A percentile compares a stretch with the other conserved stretches of the same genome.
Conservation (phyloP, 2,113 vertebrate genomes). For the Ammodytes marinus region DNA sequence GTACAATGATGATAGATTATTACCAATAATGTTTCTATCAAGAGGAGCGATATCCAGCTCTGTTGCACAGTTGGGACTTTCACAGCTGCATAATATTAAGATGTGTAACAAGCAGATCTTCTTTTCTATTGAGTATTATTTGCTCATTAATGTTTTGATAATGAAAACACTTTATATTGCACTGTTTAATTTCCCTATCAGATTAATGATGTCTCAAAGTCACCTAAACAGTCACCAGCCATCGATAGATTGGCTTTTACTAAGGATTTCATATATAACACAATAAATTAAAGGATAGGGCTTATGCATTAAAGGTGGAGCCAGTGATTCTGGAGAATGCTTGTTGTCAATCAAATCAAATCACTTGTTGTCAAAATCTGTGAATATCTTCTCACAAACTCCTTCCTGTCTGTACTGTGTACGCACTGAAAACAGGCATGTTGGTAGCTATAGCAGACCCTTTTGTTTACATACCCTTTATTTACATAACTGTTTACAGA, state of each 20-base stretch:
- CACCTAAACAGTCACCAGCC: neutral
- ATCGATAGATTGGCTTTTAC: no score
- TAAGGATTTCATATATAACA: neutral
- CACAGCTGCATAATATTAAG: conserved; percentile 37
- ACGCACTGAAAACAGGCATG: no score
- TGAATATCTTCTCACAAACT: no score
- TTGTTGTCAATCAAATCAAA: no score
- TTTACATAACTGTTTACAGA: no score
- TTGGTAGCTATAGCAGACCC: no score
- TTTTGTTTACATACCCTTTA: no score
- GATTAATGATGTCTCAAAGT: conserved; percentile 7
- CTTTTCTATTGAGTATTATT: conserved; percentile 12
- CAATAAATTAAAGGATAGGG: neutral
- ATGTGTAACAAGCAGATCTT: conserved; percentile 34
- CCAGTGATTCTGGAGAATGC: no score
- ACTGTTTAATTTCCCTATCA: conserved; percentile 4
- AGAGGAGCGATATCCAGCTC: conserved; percentile 43
- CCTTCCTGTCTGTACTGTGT: no score
- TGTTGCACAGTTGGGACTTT: neutral
- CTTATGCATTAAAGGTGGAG: no score
- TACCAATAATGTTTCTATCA: conserved; percentile 60
- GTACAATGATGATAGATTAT: conserved; percentile 69
- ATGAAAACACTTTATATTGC: conserved; percentile 7
- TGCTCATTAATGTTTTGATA: conserved; percentile 29
- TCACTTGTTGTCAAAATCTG: no score